Conservation (phyloP, 2,888 invertebrate species). For the Nomada ferruginata region DNA sequence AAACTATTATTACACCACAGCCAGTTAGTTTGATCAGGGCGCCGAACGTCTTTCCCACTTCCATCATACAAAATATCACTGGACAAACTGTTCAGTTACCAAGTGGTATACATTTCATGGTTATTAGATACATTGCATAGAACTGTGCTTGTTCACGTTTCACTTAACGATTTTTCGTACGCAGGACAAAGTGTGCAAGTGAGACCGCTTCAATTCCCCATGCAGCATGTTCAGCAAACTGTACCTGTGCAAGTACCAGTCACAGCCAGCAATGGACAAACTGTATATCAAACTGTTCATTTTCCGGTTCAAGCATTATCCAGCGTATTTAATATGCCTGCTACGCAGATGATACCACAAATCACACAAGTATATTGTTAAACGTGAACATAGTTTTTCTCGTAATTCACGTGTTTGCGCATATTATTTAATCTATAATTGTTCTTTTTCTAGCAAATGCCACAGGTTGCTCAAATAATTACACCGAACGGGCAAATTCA, state of each 20-base stretch:
- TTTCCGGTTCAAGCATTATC: slow-evolving; percentile 94
- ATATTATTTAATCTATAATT: slow-evolving; percentile 2
- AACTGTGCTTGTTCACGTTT: too few relatives aligned
- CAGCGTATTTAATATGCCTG: slow-evolving; percentile 87
- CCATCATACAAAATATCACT: slow-evolving; percentile 89
- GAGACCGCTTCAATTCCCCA: slow-evolving; percentile 89
- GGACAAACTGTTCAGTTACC: slow-evolving; percentile 89
- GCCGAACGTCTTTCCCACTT: slow-evolving; percentile 88
- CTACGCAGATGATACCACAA: slow-evolving; percentile 93
- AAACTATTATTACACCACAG: slow-evolving; percentile 84
- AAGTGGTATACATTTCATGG: slow-evolving; percentile 82
- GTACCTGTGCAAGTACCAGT: slow-evolving; percentile 97
- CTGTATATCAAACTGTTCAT: slow-evolving; percentile 97
- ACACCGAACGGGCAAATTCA: slow-evolving; percentile 95
- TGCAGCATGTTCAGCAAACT: slow-evolving; percentile 88
- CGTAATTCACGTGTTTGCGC: background rate
- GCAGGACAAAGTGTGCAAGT: slow-evolving; percentile 90
- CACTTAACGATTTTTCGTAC: slow-evolving; percentile 10
- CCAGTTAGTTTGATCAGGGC: slow-evolving; percentile 88
- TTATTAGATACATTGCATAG: background rate
- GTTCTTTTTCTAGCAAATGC: slow-evolving; percentile 86
- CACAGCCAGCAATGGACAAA: slow-evolving; percentile 93
- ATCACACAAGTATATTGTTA: slow-evolving; percentile 87
- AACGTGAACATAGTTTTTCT: background rate
- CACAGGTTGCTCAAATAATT: slow-evolving; percentile 92